Percentiles rank a stretch among this genome's conserved stretches.
Evolutionary conservation across 1,140 invertebrate genomes (phyloP).

Genomic region (Drosophila sturtevanti): DNA sequence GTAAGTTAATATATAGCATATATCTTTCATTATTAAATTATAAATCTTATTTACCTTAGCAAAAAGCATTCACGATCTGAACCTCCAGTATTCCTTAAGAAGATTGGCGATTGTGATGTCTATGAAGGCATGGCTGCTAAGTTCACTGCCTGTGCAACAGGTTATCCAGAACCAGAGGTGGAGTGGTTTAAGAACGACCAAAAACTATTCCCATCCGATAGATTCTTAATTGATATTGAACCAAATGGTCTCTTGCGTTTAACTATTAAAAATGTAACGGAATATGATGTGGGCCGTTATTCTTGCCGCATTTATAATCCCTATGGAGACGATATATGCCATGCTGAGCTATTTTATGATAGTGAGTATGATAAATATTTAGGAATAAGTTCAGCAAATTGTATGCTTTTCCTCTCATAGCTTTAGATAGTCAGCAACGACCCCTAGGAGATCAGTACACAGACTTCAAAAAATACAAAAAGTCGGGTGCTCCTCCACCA

Average conservation of each 20-base stretch:
- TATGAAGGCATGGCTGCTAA: slow-evolving; percentile 94
- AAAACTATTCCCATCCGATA: slow-evolving; percentile 90
- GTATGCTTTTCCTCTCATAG: slow-evolving; percentile 78
- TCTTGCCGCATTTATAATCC: slow-evolving; percentile 91
- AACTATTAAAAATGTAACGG: slow-evolving; percentile 88
- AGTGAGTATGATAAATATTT: slow-evolving; percentile 84
- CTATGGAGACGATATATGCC: slow-evolving; percentile 92
- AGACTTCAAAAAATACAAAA: slow-evolving; percentile 92
- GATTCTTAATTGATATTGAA: slow-evolving; percentile 92
- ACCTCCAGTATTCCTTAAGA: slow-evolving; percentile 93
- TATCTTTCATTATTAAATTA: too few species aligned
- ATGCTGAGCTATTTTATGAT: slow-evolving; percentile 91
- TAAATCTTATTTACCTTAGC: slow-evolving; percentile 19
- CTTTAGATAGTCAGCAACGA: slow-evolving; percentile 88
- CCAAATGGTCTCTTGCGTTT: slow-evolving; percentile 88
- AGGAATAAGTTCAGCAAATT: not conserved
- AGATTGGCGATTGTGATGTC: slow-evolving; percentile 93
- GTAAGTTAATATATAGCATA: slow-evolving; percentile 84
- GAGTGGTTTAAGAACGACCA: slow-evolving; percentile 93
- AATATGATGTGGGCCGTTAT: slow-evolving; percentile 92
- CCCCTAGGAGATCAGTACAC: slow-evolving; percentile 90
- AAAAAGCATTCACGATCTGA: slow-evolving; percentile 90
- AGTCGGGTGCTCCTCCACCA: slow-evolving; percentile 91
- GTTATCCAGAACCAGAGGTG: slow-evolving; percentile 92
- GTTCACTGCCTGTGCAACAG: slow-evolving; percentile 94